Evolutionary conservation across 1,140 invertebrate genomes (phyloP), one percentile per base, ranked within the genome.

Genomic region (Danaus melanippus): DNA sequence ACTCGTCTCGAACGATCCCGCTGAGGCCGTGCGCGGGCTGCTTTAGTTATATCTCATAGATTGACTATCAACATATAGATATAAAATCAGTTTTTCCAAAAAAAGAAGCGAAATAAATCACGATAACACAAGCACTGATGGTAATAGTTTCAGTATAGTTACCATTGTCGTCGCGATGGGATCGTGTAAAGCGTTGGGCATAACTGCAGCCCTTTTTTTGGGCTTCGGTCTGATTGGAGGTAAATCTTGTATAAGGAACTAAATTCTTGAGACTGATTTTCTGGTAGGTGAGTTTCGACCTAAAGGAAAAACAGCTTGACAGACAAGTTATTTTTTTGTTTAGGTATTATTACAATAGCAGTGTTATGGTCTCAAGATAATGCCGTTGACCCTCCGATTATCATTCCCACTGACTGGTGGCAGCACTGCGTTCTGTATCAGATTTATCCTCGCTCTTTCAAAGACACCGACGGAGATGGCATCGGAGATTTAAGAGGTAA

Each of bases 361-460:
- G 69, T 84, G n/a, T 12, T 79, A 6, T 64, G 71, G 1, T 66
- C 62, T n/a, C 59, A 56, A n/a, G 40, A 49, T 12, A 9, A 49
- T 11, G n/a, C 54, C 1, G 59, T 56, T 8, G 65, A 71, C 1
- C 71, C 79, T 1, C 71, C 81, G n/a, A 74, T 76, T 8, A 43
- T 79, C 11, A 66, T 60, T 0, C 62, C 69, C 0, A 47, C 81
- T 51, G 81, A 90, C 67, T 96, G 95, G 94, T 95, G 92, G 91
- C 87, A 93, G 60, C 89, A 88, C 39, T 90, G 89, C 1, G 75
- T 91, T 6, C 86, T 95, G 15, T 96, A 96, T 74, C 93, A 95
- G 78, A 90, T 96, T 45, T 94, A 95, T 72, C 92, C 93, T 0
- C 84, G 92, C 50, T 94, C 93, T 2, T 96, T 94, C 74, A 91